Evolutionary conservation across 2,888 invertebrate genomes (phyloP), one percentile per base, ranked within the genome.

Genomic region (Amiota communis): DNA sequence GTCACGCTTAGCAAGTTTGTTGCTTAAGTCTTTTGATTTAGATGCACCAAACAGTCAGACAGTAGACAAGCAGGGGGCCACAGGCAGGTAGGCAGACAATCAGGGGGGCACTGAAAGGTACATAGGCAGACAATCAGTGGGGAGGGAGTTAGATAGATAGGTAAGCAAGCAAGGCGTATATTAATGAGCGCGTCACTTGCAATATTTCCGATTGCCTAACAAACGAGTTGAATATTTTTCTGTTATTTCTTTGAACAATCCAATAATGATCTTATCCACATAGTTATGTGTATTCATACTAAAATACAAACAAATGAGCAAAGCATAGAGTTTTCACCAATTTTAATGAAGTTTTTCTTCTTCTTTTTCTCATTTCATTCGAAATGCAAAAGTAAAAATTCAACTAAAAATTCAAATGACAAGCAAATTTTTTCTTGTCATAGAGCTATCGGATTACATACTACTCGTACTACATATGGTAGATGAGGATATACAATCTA

Each of bases 341-440:
- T 82, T 82, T 82, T 80, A 61, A 69, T 81, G 83, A 77, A 75
- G 79, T 81, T 77, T 79, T 36, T 36, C 36, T 36, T 36, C 36
- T 36, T 36, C 36, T 2, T 36, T 6, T 6, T 36, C 6, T 6
- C 36, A 36, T 36, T 36, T 36, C 36, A 4, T 36, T 36, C 36
- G 36, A 36, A 36, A 36, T 36, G 81, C 81, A 83, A 83, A 84
- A 83, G 83, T 84, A 83, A 83, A 84, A 83, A 83, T 83, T 84
- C 84, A 84, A 83, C 85, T 83, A 84, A 68, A 83, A 83, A 36
- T 36, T 83, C 83, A 83, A 83, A 83, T 83, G 83, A 84, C 83
- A 83, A 82, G 85, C 85, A 84, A 83, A 84, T 83, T 83, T 83
- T 83, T 68, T 83, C 85, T 83, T 84, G 83, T 83, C 83, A 83